Evolutionary conservation across 2,888 invertebrate species (phyloP).

Genomic region (Scaeva pyrastri): DNA sequence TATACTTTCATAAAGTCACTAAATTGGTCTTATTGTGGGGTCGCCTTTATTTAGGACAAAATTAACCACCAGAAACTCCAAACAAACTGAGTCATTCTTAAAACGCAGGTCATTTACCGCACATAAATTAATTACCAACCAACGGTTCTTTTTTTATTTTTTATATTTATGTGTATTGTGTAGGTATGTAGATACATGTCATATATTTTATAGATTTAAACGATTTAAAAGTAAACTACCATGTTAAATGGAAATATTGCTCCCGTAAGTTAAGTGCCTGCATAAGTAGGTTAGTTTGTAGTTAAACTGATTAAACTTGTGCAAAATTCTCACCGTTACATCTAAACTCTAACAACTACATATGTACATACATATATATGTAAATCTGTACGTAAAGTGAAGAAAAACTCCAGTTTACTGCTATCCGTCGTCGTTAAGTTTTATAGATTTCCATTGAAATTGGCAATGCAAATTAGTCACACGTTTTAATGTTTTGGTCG

Average conservation of each 20-base stretch:
- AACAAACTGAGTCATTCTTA: too few species aligned
- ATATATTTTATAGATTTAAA: background rate
- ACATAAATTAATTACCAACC: too few species aligned
- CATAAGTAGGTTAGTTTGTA: background rate
- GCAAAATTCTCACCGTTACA: conserved; percentile 2
- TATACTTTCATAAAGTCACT: too few species aligned
- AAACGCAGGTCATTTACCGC: too few species aligned
- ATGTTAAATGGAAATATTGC: conserved; percentile 7
- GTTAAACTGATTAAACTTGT: background rate
- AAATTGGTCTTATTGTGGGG: too few species aligned
- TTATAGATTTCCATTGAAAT: conserved; percentile 68
- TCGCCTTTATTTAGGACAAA: too few species aligned
- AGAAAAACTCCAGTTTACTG: conserved; percentile 6
- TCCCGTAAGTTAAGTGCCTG: conserved; percentile 13
- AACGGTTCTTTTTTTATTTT: too few species aligned
- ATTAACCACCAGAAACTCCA: too few species aligned
- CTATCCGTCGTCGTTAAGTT: conserved; percentile 44
- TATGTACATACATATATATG: too few species aligned
- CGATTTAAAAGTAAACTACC: conserved; percentile 16
- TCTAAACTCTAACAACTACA: background rate
- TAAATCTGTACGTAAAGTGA: background rate
- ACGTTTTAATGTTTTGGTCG: conserved; percentile 67
- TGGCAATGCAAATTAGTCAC: conserved; percentile 70
- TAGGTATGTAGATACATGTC: too few species aligned
- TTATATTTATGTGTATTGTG: too few species aligned